Evolutionary conservation across 2,888 invertebrate genomes (phyloP), one percentile per base, ranked within the genome.

Genomic region (Cheilosia impressa): DNA sequence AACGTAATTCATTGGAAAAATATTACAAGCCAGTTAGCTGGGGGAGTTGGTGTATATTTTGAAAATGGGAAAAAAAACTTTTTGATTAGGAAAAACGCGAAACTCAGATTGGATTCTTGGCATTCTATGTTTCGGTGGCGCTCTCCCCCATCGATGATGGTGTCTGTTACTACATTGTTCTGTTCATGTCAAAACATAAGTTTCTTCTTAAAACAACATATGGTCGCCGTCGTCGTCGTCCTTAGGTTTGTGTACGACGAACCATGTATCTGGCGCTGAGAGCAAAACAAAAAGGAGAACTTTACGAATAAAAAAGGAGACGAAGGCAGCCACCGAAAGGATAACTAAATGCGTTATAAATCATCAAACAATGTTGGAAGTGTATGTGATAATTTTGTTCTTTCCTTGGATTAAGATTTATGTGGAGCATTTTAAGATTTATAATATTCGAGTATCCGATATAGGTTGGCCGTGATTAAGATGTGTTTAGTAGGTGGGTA

Each of bases 1-100:
- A 85, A 81, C 81, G 85, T 85, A 85, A 85, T 85, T 85, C 85
- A 85, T 85, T 81, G 85, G 85, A 77, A 85, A 85, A 81, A 81
- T 81, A 81, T 85, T 77, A 85, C 85, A 81, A 81, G 73, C 60
- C 55, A 50, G 24, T 43, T 24, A 38, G 22, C 17, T 5, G 53
- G 34, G 31, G 17, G 57, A 10, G 2, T 43, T 6, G 22, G 38
- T 62, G 63, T 76, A 62, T 66, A 52, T 62, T 77, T 73, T 55
- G 53, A 75, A 84, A 84, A 84, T 79, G 66, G 65, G 75, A 53
- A 77, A 38, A 38, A 38, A 76, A 85, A 81, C 62, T 85, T 85
- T 85, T 85, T 85, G 85, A 85, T 85, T 85, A 85, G 72, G 76
- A 81, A 72, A 72, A 73, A 73, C 71, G 71, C 72, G 72, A 57